Percentiles rank a stretch among this genome's conserved stretches.
phyloP scores from a whole-genome alignment of 2,797 vertebrate genomes.

The Perdix hodgsoniae region DNA sequence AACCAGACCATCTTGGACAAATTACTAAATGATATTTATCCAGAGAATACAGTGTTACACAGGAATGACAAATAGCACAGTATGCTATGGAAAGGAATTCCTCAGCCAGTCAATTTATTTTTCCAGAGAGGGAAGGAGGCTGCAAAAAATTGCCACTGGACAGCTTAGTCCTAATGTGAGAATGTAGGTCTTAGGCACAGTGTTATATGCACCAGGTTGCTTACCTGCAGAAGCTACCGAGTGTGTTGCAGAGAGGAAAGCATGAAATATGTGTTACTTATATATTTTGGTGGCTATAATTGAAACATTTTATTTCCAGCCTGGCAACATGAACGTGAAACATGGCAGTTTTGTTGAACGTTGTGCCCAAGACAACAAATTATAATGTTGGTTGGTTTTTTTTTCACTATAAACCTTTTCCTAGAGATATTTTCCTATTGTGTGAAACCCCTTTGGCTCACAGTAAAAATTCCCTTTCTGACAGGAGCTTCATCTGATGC shows the following conservation, averaged over 20 bases:
- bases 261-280: background rate
- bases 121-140: background rate
- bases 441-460: background rate
- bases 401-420: background rate
- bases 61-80: background rate
- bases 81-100: background rate
- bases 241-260: background rate
- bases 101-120: background rate
- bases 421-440: background rate
- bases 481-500: background rate
- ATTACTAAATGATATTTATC: background rate
- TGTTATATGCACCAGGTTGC: background rate
- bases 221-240: background rate
- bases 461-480: background rate
- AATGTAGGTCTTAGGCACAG: background rate
- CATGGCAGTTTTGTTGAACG: background rate
- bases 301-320: background rate
- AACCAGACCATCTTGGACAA: background rate
- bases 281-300: background rate
- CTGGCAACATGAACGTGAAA: background rate
- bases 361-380: background rate
- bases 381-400: background rate
- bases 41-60: background rate
- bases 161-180: background rate
- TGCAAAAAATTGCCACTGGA: background rate